Percentiles rank a stretch among this genome's conserved stretches.
These are phyloP conservation scores for Psettodes erumei DNA, from an alignment of 2,113 vertebrate species.

Conservation along the genomic window DNA sequence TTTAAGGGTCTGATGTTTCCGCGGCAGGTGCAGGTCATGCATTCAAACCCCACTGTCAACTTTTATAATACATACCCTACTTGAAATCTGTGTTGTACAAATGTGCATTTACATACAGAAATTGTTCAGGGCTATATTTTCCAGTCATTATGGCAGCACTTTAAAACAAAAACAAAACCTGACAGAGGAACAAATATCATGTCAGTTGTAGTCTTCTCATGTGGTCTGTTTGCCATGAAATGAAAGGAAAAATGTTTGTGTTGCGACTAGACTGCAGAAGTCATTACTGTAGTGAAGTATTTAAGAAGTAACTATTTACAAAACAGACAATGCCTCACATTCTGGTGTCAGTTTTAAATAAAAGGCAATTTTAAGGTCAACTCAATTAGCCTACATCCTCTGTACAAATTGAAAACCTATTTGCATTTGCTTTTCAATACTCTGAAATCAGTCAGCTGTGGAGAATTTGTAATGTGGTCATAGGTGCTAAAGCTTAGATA, in stretches of 20 bases:
- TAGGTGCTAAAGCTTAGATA: constrained; percentile 65
- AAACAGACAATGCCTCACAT: constrained; percentile 23
- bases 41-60: constrained; percentile 57
- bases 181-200: constrained; percentile 73
- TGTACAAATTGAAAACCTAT: constrained; percentile 59
- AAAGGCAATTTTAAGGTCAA: constrained; percentile 64
- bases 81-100: constrained; percentile 64
- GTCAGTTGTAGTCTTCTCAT: constrained; percentile 58
- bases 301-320: constrained; percentile 25
- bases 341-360: constrained; percentile 42
- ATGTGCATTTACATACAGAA: constrained; percentile 71
- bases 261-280: constrained; percentile 24
- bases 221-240: constrained; percentile 64
- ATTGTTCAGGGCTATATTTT: constrained; percentile 68
- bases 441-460: constrained; percentile 60
- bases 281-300: constrained; percentile 20
- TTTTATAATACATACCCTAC: constrained; percentile 41
- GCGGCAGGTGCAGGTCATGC: constrained; percentile 10
- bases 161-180: constrained; percentile 62
- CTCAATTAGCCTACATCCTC: constrained; percentile 57
- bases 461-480: constrained; percentile 69
- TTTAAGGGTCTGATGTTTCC: constrained; percentile 11
- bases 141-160: constrained; percentile 39
- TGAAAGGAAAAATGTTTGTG: constrained; percentile 21
- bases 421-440: constrained; percentile 62